Evolutionary conservation across 2,888 invertebrate genomes (phyloP).

Genomic region (Geophilus truncorum): DNA sequence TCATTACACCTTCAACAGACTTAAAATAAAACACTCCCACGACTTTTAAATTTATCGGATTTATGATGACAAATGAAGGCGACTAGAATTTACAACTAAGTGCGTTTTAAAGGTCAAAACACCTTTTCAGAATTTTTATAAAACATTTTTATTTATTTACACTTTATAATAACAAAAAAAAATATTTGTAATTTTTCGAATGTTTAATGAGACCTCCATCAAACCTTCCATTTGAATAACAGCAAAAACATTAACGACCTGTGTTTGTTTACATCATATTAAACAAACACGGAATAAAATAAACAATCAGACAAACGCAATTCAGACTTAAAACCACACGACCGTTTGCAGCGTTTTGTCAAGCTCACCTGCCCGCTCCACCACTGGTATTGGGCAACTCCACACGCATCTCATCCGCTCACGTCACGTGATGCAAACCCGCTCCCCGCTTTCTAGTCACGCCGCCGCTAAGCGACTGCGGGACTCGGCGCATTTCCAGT

Average conservation of each 20-base stretch:
- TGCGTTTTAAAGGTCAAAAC: too few species aligned
- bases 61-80: too few species aligned
- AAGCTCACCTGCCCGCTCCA: neutral
- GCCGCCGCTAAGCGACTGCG: conserved; percentile 7
- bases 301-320: neutral
- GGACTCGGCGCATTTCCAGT: conserved; percentile 4
- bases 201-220: too few species aligned
- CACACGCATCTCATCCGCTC: conserved; percentile 8
- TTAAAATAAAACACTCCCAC: neutral
- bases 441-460: neutral
- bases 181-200: too few species aligned
- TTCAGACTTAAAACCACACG: neutral
- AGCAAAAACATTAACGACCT: too few species aligned
- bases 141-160: too few species aligned
- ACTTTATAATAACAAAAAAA: too few species aligned
- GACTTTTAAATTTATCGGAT: neutral
- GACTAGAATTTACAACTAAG: too few species aligned
- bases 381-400: conserved; percentile 16
- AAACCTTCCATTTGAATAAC: too few species aligned
- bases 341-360: neutral
- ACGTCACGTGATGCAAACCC: neutral
- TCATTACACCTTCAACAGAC: neutral
- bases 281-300: neutral
- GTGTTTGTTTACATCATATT: too few species aligned
- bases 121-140: too few species aligned